These are phyloP conservation scores for Sebastes kiyomatsui DNA, from an alignment of 2,797 vertebrate genomes.

Conservation along the genomic window DNA sequence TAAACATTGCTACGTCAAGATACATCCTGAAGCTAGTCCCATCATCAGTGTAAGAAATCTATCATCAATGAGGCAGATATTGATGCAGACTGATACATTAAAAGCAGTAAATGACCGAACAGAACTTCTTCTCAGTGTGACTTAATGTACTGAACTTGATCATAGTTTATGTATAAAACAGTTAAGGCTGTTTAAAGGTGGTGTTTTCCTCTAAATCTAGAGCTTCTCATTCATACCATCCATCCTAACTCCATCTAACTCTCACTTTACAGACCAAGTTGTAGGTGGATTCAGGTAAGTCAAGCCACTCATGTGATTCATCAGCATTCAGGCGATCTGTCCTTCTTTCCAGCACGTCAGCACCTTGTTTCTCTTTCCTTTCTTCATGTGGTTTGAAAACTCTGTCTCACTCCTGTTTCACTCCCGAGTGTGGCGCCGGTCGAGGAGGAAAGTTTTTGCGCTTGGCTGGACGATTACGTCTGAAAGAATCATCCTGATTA, in stretches of 20 bases:
- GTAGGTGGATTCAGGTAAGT: slow-evolving; percentile 80
- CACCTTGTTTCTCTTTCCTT: slow-evolving; percentile 8
- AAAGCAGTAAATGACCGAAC: not conserved
- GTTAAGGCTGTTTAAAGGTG: not conserved
- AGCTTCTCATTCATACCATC: not conserved
- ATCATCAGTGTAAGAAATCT: not conserved
- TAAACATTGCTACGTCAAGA: no score
- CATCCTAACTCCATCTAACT: slow-evolving; percentile 67
- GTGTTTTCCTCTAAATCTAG: not conserved
- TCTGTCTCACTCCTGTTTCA: slow-evolving; percentile 8
- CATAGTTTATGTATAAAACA: not conserved
- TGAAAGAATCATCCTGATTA: slow-evolving; percentile 8
- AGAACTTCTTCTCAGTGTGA: not conserved
- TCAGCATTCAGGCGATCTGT: not conserved
- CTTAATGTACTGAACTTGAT: not conserved
- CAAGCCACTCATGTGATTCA: slow-evolving; percentile 27
- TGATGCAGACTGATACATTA: not conserved
- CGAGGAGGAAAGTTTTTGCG: not conserved
- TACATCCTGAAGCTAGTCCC: no score
- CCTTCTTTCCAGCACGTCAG: slow-evolving; percentile 43
- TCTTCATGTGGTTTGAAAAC: not conserved
- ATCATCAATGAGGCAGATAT: no score
- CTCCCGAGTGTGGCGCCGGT: slow-evolving; percentile 3
- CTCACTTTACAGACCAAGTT: slow-evolving; percentile 71
- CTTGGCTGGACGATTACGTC: slow-evolving; percentile 47